phyloP scores from a whole-genome alignment of 2,113 vertebrate species.

The Nesoenas mayeri region DNA sequence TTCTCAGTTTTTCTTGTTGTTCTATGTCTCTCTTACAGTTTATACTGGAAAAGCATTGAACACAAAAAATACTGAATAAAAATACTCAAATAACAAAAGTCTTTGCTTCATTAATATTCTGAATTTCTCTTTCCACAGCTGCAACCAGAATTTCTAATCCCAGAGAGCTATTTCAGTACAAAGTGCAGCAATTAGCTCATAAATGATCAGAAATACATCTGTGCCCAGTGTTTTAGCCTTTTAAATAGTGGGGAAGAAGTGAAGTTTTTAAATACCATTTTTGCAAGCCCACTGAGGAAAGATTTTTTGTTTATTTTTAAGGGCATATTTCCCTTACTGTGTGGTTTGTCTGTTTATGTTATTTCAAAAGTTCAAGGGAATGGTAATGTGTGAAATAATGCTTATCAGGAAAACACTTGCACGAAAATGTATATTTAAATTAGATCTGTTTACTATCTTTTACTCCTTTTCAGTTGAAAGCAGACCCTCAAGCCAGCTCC shows the following conservation, averaged over 20 bases:
- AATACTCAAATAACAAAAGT: not conserved
- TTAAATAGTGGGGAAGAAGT: not conserved
- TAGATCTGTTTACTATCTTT: slow-evolving; percentile 17
- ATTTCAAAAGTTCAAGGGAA: slow-evolving; percentile 7
- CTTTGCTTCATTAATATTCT: slow-evolving; percentile 59
- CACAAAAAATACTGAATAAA: not conserved
- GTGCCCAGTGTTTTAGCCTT: not conserved
- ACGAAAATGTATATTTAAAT: slow-evolving; percentile 16
- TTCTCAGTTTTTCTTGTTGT: not conserved
- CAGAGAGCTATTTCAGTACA: slow-evolving; percentile 52
- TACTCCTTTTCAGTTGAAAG: not conserved
- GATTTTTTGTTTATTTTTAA: slow-evolving; percentile 44
- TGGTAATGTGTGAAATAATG: slow-evolving; percentile 14
- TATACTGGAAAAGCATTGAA: not conserved
- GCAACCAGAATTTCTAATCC: slow-evolving; percentile 54
- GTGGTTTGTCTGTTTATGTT: slow-evolving; percentile 38
- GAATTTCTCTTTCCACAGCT: slow-evolving; percentile 54
- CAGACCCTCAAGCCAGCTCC: not conserved
- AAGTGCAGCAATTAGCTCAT: slow-evolving; percentile 56
- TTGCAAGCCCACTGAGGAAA: slow-evolving; percentile 23
- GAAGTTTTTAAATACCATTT: slow-evolving; percentile 8
- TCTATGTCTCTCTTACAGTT: not conserved
- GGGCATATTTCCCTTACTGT: slow-evolving; percentile 16
- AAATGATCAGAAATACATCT: slow-evolving; percentile 44
- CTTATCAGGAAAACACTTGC: not conserved